Base-by-base conservation (phyloP, 2,888 invertebrate genomes). In the Eumacrocentrus americanus region DNA sequence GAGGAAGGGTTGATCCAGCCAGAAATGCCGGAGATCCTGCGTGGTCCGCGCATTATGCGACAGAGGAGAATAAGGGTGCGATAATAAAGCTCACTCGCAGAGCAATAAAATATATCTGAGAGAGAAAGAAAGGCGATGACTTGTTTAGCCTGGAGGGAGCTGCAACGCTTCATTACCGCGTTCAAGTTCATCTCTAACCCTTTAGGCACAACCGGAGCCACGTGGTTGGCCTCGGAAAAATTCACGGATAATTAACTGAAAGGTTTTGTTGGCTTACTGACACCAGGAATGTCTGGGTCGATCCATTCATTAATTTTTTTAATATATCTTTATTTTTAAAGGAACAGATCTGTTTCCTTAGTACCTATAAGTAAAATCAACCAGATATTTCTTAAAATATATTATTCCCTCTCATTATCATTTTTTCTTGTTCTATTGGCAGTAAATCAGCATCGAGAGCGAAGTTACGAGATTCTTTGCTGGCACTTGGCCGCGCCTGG, bases 141-240 rank as follows among this genome's bases (percentile, higher is more conserved):
- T 78, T 75, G 79, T 76, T 77, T 70, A 71, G 72, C 65, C 70
- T 44, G 58, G 67, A 70, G 72, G 71, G 67, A 66, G 69, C 68
- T 44, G 60, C 56, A 35, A 60, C 52, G 76, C 75, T 79, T 80
- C 79, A 80, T 80, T 79, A 80, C 73, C 69, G 67, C 72, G 69
- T 73, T 58, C 74, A 75, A 79, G 73, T 79, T 77, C 78, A 80
- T 79, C 69, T 69, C 72, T 54, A 72, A 78, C 79, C 78, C 80
- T 66, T 80, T 77, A 67, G 70, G 66, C 67, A 62, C 60, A 60
- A 55, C 55, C 60, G 23, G 20, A 40, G 55, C 46, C 9, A 6
- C 29, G 61, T 56, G 61, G 23, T 46, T 25, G 37, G 20, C 46
- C 56, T 37, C 57, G 62, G 62, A 75, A 75, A 75, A 75, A 75